These are phyloP conservation scores for Kradibia gibbosae DNA, from an alignment of 1,140 invertebrate genomes.

Conservation along the genomic window DNA sequence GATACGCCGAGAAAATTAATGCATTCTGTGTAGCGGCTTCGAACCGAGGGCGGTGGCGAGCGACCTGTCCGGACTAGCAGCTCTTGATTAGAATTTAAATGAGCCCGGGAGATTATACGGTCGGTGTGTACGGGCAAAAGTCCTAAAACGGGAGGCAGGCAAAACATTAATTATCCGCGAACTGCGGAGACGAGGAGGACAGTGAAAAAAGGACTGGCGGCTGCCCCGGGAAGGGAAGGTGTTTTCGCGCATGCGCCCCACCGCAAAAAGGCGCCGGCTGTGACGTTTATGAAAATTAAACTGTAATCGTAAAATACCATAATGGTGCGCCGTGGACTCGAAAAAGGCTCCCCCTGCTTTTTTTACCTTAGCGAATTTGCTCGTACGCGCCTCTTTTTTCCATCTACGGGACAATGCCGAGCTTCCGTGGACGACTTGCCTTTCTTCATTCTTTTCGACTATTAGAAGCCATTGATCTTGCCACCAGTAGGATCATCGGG, in stretches of 20 bases:
- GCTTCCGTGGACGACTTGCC: background rate
- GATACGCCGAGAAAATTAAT: background rate
- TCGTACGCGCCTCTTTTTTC: background rate
- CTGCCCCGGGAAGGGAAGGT: constrained; percentile 13
- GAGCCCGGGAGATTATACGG: background rate
- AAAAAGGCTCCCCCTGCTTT: constrained; percentile 46
- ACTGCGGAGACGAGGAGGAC: background rate
- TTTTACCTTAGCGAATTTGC: constrained; percentile 37
- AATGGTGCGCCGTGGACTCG: constrained; percentile 57
- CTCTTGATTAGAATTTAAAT: constrained; percentile 44
- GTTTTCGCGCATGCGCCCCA: constrained; percentile 23
- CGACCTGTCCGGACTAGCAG: background rate
- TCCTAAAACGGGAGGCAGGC: background rate
- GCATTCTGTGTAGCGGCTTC: background rate
- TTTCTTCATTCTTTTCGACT: background rate
- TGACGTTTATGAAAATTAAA: constrained; percentile 74
- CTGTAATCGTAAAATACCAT: constrained; percentile 72
- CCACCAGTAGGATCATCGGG: too few relatives aligned
- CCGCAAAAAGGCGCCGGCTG: constrained; percentile 65
- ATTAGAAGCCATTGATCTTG: too few relatives aligned
- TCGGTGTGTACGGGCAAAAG: background rate
- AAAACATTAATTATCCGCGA: constrained; percentile 48
- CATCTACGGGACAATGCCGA: background rate
- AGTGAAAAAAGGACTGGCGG: constrained; percentile 28
- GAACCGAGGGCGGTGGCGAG: background rate